Evolutionary conservation across 2,888 invertebrate genomes (phyloP).

Genomic region (Melinopterus prodromus): DNA sequence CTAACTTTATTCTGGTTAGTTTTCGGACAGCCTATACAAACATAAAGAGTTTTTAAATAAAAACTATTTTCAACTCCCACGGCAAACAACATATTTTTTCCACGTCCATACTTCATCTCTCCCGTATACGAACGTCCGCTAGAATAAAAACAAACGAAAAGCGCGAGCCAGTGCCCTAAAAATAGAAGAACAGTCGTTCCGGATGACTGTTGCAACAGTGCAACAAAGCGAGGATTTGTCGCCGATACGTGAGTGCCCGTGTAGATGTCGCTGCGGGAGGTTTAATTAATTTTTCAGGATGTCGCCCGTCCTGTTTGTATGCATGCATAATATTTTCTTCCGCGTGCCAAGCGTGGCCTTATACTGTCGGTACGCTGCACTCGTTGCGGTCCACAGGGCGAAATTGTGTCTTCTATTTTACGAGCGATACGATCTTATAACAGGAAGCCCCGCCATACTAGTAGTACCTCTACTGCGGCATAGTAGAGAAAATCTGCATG

Average conservation of each 20-base stretch:
- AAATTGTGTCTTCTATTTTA: conserved; percentile 4
- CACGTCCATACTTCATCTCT: not conserved
- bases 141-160: not conserved
- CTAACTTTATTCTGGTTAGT: too few relatives aligned
- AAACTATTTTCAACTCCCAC: not conserved
- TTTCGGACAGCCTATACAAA: too few relatives aligned
- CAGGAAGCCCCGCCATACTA: not conserved
- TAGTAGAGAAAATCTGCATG: not conserved
- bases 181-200: not conserved
- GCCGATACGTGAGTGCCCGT: conserved; percentile 21
- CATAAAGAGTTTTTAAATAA: too few relatives aligned
- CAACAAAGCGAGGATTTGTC: conserved; percentile 25
- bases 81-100: not conserved
- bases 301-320: conserved; percentile 18
- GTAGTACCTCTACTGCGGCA: too few relatives aligned
- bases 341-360: not conserved
- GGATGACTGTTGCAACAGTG: not conserved
- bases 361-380: not conserved
- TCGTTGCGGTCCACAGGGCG: not conserved
- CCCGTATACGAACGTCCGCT: not conserved
- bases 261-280: conserved; percentile 9
- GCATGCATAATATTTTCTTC: conserved; percentile 20
- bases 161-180: not conserved
- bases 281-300: conserved; percentile 26
- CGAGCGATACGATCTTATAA: conserved; percentile 4